phyloP scores from a whole-genome alignment of 2,797 vertebrate genomes.

The Silurus lanzhouensis region DNA sequence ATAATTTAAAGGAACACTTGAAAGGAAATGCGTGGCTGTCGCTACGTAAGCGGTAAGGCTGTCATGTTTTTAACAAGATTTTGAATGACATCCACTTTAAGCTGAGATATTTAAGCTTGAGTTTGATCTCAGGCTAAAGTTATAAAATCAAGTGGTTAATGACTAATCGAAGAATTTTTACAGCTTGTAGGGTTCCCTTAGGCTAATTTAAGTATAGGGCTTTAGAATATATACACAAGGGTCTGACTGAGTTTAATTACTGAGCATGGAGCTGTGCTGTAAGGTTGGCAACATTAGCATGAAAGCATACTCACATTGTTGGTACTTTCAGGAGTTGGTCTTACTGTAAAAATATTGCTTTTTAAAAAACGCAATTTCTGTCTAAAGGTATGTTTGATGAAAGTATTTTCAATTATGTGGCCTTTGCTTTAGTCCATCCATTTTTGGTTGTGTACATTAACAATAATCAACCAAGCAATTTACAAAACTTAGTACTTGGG shows the following conservation, averaged over 20 bases:
- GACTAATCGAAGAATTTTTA: neutral
- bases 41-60: neutral
- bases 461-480: slow-evolving; percentile 1
- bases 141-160: neutral
- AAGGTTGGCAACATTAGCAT: neutral
- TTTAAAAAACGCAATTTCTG: neutral
- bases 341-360: neutral
- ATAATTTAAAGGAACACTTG: too few relatives aligned
- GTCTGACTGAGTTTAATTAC: neutral
- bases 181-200: neutral
- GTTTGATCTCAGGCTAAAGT: neutral
- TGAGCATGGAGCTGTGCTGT: neutral
- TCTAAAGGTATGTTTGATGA: neutral
- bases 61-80: neutral
- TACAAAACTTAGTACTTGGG: neutral
- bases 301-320: neutral
- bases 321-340: neutral
- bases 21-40: neutral
- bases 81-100: neutral
- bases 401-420: neutral
- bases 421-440: neutral
- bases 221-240: neutral
- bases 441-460: neutral
- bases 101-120: neutral
- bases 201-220: neutral